Evolutionary conservation across 1,140 invertebrate species (phyloP).

Genomic region (Drosophila kepulauana): DNA sequence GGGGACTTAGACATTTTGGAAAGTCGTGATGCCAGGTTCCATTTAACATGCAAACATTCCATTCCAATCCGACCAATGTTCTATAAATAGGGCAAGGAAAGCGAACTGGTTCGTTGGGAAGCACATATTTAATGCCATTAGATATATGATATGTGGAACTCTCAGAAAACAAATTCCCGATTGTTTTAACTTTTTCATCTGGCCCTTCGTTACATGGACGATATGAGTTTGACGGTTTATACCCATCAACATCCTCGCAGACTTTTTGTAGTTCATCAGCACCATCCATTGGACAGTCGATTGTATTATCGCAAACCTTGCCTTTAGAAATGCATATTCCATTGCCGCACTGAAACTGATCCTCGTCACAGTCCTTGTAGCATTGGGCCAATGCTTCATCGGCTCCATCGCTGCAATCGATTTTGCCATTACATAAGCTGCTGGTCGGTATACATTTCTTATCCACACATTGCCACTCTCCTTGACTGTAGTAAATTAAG

Average conservation of each 20-base stretch:
- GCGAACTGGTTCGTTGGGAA: constrained; percentile 16
- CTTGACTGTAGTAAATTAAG: neutral
- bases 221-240: neutral
- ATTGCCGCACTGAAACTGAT: constrained; percentile 42
- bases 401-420: constrained; percentile 34
- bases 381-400: constrained; percentile 32
- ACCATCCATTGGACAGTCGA: constrained; percentile 35
- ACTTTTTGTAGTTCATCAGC: constrained; percentile 35
- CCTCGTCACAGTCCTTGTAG: neutral
- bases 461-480: neutral
- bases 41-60: constrained; percentile 29
- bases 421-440: neutral
- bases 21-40: constrained; percentile 15
- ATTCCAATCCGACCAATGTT: neutral
- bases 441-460: neutral
- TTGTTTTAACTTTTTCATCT: neutral
- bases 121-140: neutral
- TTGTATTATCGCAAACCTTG: neutral
- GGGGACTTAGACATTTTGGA: neutral
- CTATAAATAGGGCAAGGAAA: neutral
- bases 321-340: neutral
- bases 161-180: too few relatives aligned
- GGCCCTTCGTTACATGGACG: constrained; percentile 1
- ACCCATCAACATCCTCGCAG: neutral
- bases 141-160: neutral